A percentile compares a stretch with the other conserved stretches of the same genome.
Conservation (phyloP, 1,140 invertebrate species). For the Zaprionus inermis region DNA sequence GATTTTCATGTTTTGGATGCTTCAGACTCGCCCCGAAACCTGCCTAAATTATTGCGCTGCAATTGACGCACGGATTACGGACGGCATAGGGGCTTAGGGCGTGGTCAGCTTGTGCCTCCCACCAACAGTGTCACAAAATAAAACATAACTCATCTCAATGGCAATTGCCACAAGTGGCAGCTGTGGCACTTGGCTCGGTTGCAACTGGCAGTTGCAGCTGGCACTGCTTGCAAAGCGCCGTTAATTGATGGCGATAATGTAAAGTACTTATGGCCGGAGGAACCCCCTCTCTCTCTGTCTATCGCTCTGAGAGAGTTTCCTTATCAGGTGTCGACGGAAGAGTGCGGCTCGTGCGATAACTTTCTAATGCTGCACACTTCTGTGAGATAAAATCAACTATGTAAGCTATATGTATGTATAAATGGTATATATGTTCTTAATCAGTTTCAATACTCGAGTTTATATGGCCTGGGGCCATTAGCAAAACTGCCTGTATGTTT, state of each 20-base stretch:
- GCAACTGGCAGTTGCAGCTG: constrained; percentile 22
- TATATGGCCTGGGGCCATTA: too few relatives aligned
- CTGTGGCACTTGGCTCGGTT: not conserved
- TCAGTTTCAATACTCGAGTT: too few relatives aligned
- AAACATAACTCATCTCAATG: constrained; percentile 39
- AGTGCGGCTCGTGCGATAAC: not conserved
- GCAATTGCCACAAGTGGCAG: constrained; percentile 46
- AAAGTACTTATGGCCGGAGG: not conserved
- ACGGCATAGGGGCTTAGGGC: not conserved
- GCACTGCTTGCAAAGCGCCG: constrained; percentile 14
- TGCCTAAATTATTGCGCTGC: constrained; percentile 45
- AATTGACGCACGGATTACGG: too few relatives aligned
- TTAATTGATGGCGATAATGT: constrained; percentile 20
- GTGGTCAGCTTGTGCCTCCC: constrained; percentile 14
- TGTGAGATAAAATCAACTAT: not conserved
- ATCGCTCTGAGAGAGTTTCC: not conserved
- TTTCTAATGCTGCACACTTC: not conserved
- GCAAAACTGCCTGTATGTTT: too few relatives aligned
- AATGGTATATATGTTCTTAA: too few relatives aligned
- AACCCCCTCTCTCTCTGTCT: not conserved
- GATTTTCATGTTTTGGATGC: constrained; percentile 81
- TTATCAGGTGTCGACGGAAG: constrained; percentile 7
- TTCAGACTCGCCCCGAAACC: constrained; percentile 51
- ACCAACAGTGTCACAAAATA: constrained; percentile 39
- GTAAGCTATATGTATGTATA: too few relatives aligned